Base-by-base conservation (phyloP, 2,888 invertebrate species). In the Ceraclea dissimilis region DNA sequence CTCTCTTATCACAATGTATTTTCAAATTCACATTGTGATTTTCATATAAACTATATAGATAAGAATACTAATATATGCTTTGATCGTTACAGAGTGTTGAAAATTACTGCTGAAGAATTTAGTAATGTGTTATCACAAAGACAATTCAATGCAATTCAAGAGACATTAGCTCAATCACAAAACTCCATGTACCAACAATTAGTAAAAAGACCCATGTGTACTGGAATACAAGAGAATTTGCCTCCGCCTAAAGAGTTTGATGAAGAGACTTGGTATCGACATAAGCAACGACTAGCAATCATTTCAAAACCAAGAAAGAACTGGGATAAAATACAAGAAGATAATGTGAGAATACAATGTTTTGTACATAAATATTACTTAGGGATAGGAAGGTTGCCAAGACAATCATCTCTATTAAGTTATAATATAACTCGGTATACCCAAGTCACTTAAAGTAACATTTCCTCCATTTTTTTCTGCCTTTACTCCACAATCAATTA, bases 261-360 rank as follows among this genome's bases (percentile, higher is more conserved):
- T 0, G 71, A 73, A 56, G 69, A 68, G 18, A 75, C 75, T 2
- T 76, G 76, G 75, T 75, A 74, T 64, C 74, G 74, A 56, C 76
- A 75, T 55, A 74, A 74, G 74, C 75, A 76, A 10, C 72, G 76
- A 34, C 73, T 76, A 31, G 60, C 65, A 2, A 70, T 70, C 54
- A 72, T 77, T 2, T 68, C 76, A 2, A 67, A 55, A 4, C 73
- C 76, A 0, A 73, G 66, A 63, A 68, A 60, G 53, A 62, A 68
- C 18, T 18, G 49, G 26, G 20, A 26, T 10, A 16, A 49, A 49
- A 21, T 18, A 49, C 16, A 10, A 11, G 26, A 18, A 4, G 49
- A 19, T 22, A 22, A 18, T 13, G 39, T 39, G 13, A 39, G 39
- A 8, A 31, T 31, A 6, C 6, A 31, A 31, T 31, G 31, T 31